phyloP scores from a whole-genome alignment of 2,113 vertebrate genomes.

The Lagopus muta region DNA sequence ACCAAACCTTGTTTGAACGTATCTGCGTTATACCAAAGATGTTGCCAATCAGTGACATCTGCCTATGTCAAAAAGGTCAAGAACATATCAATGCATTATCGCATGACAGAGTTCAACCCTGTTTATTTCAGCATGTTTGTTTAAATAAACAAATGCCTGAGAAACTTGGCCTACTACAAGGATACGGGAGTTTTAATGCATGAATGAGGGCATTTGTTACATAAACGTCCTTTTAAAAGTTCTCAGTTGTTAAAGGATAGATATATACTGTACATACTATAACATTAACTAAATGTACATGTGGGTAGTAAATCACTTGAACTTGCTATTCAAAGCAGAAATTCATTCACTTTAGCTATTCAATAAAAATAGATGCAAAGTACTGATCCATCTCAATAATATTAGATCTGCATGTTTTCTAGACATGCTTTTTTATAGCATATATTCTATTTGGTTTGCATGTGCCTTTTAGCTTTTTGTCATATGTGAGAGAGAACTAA shows the following conservation, averaged over 20 bases:
- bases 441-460: background rate
- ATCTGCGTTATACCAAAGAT: background rate
- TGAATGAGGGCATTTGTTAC: background rate
- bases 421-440: background rate
- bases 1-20: background rate
- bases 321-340: background rate
- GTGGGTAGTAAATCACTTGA: background rate
- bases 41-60: background rate
- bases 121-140: background rate
- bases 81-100: fast-evolving
- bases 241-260: background rate
- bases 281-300: background rate
- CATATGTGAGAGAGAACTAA: background rate
- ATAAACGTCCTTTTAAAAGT: background rate
- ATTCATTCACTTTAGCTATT: background rate
- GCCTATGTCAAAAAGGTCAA: background rate
- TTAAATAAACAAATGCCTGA: background rate
- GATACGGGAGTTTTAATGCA: background rate
- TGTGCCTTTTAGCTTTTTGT: background rate
- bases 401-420: background rate
- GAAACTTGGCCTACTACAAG: background rate
- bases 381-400: background rate
- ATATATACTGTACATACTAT: background rate
- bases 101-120: background rate
- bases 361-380: background rate